phyloP scores from a whole-genome alignment of 1,140 invertebrate species.

The Tigriopus japonicus region DNA sequence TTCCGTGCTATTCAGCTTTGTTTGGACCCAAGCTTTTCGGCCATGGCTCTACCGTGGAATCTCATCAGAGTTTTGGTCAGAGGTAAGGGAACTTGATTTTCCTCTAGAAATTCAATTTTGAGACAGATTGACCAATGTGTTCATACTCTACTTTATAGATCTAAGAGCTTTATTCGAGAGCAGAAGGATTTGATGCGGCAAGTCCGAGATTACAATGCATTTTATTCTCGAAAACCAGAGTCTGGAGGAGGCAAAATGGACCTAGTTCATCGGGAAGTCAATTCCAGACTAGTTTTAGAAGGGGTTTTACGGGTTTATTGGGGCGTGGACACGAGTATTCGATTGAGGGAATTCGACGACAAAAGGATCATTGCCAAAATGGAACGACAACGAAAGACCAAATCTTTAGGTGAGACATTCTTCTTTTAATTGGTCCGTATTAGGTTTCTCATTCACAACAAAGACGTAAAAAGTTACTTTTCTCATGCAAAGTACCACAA shows the following conservation, averaged over 20 bases:
- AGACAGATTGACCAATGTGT: too few species aligned
- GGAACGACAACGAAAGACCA: too few species aligned
- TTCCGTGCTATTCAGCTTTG: slow-evolving; percentile 67
- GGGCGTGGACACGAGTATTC: slow-evolving; percentile 62
- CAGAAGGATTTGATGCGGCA: background rate
- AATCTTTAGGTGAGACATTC: too few species aligned
- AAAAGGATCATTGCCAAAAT: slow-evolving; percentile 38
- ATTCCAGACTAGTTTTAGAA: slow-evolving; percentile 54
- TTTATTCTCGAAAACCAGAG: background rate
- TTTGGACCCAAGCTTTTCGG: slow-evolving; percentile 72
- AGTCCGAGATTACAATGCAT: background rate
- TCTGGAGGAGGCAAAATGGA: slow-evolving; percentile 15
- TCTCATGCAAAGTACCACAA: too few species aligned
- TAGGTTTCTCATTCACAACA: too few species aligned
- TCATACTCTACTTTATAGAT: background rate
- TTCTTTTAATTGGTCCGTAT: too few species aligned
- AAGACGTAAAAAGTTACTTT: too few species aligned
- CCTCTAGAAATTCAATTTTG: too few species aligned
- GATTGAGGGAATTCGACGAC: slow-evolving; percentile 68
- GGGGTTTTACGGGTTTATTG: slow-evolving; percentile 49
- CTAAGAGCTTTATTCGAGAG: background rate
- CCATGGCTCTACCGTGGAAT: slow-evolving; percentile 64
- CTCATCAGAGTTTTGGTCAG: slow-evolving; percentile 37
- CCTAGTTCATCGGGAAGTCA: slow-evolving; percentile 30
- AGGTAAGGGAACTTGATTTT: background rate